phyloP scores from a whole-genome alignment of 2,797 vertebrate species.

The Saxicola maurus region DNA sequence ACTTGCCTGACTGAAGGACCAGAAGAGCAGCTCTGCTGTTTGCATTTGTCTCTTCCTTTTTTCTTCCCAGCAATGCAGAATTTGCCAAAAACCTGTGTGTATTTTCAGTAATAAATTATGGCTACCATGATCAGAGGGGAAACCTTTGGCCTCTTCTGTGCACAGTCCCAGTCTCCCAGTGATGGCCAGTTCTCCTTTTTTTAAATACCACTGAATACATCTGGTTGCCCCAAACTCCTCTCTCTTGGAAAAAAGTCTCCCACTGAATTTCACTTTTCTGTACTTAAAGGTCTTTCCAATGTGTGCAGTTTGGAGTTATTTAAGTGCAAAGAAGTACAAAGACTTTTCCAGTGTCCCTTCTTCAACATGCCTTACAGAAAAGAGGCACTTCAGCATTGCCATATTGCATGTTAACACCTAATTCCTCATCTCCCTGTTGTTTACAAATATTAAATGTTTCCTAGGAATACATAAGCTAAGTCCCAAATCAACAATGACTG shows the following conservation, averaged over 20 bases:
- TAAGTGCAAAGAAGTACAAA: not conserved
- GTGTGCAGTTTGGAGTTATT: not conserved
- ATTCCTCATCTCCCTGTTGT: not conserved
- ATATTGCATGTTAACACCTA: not conserved
- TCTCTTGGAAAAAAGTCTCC: not conserved
- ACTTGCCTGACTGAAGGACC: not conserved
- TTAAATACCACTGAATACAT: not conserved
- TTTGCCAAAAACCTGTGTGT: not conserved
- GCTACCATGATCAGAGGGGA: not conserved
- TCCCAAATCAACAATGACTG: not conserved
- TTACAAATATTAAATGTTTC: not conserved
- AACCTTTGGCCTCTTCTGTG: not conserved
- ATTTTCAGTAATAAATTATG: not conserved
- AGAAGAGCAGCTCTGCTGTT: not conserved
- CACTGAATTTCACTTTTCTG: not conserved
- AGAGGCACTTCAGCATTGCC: not conserved
- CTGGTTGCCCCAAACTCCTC: fast-evolving
- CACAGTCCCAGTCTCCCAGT: not conserved
- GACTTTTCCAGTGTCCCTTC: not conserved
- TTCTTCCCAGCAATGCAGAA: not conserved
- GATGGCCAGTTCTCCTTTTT: not conserved
- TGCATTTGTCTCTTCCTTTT: not conserved
- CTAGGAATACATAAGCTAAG: not conserved
- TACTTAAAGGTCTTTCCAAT: not conserved
- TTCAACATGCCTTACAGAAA: not conserved